Evolutionary conservation across 2,888 invertebrate genomes (phyloP).

Genomic region (Chalcis sispes): DNA sequence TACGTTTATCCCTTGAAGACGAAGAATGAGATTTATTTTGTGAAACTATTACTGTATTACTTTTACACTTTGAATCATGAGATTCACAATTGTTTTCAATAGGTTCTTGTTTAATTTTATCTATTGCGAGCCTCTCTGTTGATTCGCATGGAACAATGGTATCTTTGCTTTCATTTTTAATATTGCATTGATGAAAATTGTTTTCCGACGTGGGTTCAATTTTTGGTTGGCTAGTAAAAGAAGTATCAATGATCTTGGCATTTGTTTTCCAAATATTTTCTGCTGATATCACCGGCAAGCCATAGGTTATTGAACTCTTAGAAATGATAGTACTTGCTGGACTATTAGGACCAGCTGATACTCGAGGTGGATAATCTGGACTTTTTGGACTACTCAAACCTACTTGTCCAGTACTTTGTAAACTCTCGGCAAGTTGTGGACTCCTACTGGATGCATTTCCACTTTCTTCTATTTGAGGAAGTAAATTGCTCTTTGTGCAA

Average conservation of each 20-base stretch:
- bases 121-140: slow-evolving; percentile 44
- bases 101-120: slow-evolving; percentile 59
- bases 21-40: slow-evolving; percentile 64
- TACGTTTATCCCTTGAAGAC: slow-evolving; percentile 70
- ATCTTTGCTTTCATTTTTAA: slow-evolving; percentile 49
- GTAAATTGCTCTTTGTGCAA: background rate
- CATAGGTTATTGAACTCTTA: slow-evolving; percentile 55
- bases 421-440: slow-evolving; percentile 71
- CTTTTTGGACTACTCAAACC: slow-evolving; percentile 71
- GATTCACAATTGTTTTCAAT: slow-evolving; percentile 59
- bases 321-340: slow-evolving; percentile 61
- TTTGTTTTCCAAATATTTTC: slow-evolving; percentile 43
- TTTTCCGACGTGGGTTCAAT: slow-evolving; percentile 37
- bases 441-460: slow-evolving; percentile 68
- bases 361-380: slow-evolving; percentile 72
- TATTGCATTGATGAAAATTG: slow-evolving; percentile 22
- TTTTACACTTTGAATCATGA: slow-evolving; percentile 49
- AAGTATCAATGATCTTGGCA: slow-evolving; percentile 34
- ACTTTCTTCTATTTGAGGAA: slow-evolving; percentile 62
- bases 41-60: slow-evolving; percentile 37
- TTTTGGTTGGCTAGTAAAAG: slow-evolving; percentile 1
- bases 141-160: background rate
- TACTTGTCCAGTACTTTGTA: slow-evolving; percentile 67
- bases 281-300: slow-evolving; percentile 46
- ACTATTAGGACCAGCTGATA: slow-evolving; percentile 67